Percentiles rank a stretch among this genome's conserved stretches.
Evolutionary conservation across 2,113 vertebrate species (phyloP).

Genomic region (Phyllostomus discolor): DNA sequence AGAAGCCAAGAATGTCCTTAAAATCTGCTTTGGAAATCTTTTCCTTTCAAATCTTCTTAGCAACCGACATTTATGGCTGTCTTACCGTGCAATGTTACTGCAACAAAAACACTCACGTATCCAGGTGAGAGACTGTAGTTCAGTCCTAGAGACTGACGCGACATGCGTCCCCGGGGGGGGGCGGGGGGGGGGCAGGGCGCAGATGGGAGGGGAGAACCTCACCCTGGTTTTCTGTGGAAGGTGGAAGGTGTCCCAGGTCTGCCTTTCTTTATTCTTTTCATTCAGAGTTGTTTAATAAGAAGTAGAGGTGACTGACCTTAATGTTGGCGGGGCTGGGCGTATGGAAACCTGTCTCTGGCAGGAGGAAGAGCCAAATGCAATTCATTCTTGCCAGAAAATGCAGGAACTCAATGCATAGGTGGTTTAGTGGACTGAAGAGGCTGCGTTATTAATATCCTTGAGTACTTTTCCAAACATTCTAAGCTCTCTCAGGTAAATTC

Average conservation of each 20-base stretch:
- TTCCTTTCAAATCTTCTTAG: constrained; percentile 24
- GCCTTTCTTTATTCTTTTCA: neutral
- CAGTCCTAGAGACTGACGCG: neutral
- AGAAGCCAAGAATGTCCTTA: constrained; percentile 36
- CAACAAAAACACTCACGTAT: neutral
- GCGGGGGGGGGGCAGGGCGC: no score
- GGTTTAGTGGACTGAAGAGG: neutral
- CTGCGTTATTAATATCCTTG: neutral
- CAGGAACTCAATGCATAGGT: neutral
- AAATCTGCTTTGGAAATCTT: constrained; percentile 39
- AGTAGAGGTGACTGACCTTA: neutral
- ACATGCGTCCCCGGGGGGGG: neutral
- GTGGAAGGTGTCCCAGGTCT: accelerated
- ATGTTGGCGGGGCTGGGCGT: neutral
- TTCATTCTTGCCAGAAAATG: neutral
- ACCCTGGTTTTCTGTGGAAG: neutral
- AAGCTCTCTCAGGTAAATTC: neutral
- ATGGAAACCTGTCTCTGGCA: neutral
- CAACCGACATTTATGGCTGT: neutral
- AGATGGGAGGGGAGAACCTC: neutral
- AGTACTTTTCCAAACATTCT: neutral
- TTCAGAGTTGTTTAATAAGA: neutral
- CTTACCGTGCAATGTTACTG: neutral
- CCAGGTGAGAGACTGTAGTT: neutral
- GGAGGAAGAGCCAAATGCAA: neutral